Percentiles rank a stretch among this genome's conserved stretches.
phyloP scores from a whole-genome alignment of 1,140 invertebrate genomes.

The Drosophila littoralis region DNA sequence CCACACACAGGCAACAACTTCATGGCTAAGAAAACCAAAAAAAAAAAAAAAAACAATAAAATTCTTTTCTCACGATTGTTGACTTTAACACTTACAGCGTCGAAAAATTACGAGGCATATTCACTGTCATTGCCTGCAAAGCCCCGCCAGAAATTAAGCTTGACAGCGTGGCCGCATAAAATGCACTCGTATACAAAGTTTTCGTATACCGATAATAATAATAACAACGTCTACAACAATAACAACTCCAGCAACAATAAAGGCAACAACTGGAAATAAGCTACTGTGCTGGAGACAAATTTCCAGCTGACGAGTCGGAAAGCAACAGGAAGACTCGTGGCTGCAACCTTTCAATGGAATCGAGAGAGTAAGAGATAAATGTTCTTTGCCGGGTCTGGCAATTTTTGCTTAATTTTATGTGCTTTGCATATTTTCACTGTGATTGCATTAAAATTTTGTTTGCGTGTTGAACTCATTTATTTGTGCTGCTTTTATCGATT shows the following conservation, averaged over 20 bases:
- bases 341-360: constrained; percentile 60
- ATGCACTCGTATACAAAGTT: constrained; percentile 34
- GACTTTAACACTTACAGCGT: constrained; percentile 80
- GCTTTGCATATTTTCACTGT: constrained; percentile 70
- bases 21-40: constrained; percentile 14
- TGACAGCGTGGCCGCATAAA: constrained; percentile 43
- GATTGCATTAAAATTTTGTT: constrained; percentile 73
- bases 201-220: constrained; percentile 20
- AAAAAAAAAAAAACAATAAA: constrained; percentile 69
- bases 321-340: constrained; percentile 44
- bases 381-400: constrained; percentile 48
- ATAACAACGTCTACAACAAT: constrained; percentile 11
- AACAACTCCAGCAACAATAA: constrained; percentile 20
- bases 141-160: constrained; percentile 55
- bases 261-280: constrained; percentile 63
- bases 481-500: constrained; percentile 71
- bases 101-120: constrained; percentile 61
- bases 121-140: constrained; percentile 64
- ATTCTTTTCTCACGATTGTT: constrained; percentile 83
- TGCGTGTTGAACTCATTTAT: constrained; percentile 79
- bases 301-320: constrained; percentile 38
- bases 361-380: constrained; percentile 66
- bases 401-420: constrained; percentile 79
- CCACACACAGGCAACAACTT: constrained; percentile 45
- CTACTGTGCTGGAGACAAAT: constrained; percentile 69